Conservation (phyloP, 64 coral and sea anemone genomes). For the Stichodactyla mertensii region DNA sequence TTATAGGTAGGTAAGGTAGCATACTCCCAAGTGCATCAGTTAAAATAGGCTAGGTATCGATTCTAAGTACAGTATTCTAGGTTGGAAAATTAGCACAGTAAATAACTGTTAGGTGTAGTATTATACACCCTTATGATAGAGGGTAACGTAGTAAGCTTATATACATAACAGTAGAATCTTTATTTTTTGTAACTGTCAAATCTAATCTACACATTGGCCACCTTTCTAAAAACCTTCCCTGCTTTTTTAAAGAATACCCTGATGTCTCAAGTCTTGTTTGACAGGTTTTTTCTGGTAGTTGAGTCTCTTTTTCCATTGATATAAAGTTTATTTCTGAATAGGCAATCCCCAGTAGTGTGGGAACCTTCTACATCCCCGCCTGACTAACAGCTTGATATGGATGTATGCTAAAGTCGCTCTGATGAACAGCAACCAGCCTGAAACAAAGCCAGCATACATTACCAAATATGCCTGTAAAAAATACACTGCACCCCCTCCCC, state of each 20-base stretch:
- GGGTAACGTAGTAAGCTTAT: not conserved
- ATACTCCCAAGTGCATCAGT: too few relatives aligned
- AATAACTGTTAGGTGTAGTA: too few relatives aligned
- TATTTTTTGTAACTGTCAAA: not conserved
- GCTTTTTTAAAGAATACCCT: not conserved
- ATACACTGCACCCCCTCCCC: not conserved
- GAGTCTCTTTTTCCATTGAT: not conserved
- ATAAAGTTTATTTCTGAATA: not conserved
- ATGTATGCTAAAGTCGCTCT: constrained; percentile 39
- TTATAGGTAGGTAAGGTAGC: too few relatives aligned
- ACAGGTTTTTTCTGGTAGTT: not conserved
- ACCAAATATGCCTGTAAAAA: not conserved
- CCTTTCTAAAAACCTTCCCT: not conserved
- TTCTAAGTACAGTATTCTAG: too few relatives aligned
- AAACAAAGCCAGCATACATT: not conserved
- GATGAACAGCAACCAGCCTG: constrained; percentile 57
- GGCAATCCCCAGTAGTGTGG: constrained; percentile 53
- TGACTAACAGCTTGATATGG: constrained; percentile 59
- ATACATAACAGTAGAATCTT: not conserved
- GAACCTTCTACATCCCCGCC: constrained; percentile 42
- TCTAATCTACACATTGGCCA: not conserved
- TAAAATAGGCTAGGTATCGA: too few relatives aligned
- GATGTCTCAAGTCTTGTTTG: not conserved
- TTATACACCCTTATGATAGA: too few relatives aligned
- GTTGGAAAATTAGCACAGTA: too few relatives aligned